Conservation (phyloP, 2,888 invertebrate species). For the Lasioglossum zephyrum region DNA sequence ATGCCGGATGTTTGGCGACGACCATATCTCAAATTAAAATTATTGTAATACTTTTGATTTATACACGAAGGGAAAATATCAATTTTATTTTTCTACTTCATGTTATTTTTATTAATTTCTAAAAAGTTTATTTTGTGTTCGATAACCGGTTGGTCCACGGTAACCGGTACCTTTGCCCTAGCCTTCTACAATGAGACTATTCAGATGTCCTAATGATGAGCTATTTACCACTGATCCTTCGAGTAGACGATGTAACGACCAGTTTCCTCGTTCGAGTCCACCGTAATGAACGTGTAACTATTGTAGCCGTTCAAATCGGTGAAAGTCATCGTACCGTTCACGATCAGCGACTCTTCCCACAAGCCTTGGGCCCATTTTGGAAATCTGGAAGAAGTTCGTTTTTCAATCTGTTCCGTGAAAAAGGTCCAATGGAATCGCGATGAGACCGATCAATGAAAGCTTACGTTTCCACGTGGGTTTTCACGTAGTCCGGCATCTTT, state of each 20-base stretch:
- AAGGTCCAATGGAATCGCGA: not conserved
- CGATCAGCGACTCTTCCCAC: conserved; percentile 86
- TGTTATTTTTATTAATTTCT: no score
- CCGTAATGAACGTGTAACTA: conserved; percentile 84
- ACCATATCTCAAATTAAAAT: no score
- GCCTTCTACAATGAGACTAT: no score
- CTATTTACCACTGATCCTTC: conserved; percentile 84
- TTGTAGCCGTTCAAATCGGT: conserved; percentile 84
- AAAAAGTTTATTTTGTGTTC: no score
- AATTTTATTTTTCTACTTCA: no score
- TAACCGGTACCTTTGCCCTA: no score
- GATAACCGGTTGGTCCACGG: no score
- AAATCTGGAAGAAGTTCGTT: conserved; percentile 82
- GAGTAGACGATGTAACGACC: conserved; percentile 84
- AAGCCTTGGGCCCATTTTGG: conserved; percentile 88
- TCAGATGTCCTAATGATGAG: not conserved
- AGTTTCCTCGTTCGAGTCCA: conserved; percentile 82
- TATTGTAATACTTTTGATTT: no score
- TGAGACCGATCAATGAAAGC: conserved; percentile 53
- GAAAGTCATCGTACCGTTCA: conserved; percentile 84
- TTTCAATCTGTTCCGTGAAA: not conserved
- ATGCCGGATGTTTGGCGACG: no score
- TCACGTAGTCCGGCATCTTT: conserved; percentile 80
- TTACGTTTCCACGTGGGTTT: conserved; percentile 81
- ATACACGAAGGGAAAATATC: no score